Conservation (phyloP, 30 jellyfish, hydroid and myxozoan genomes). For the Turritopsis dohrnii region DNA sequence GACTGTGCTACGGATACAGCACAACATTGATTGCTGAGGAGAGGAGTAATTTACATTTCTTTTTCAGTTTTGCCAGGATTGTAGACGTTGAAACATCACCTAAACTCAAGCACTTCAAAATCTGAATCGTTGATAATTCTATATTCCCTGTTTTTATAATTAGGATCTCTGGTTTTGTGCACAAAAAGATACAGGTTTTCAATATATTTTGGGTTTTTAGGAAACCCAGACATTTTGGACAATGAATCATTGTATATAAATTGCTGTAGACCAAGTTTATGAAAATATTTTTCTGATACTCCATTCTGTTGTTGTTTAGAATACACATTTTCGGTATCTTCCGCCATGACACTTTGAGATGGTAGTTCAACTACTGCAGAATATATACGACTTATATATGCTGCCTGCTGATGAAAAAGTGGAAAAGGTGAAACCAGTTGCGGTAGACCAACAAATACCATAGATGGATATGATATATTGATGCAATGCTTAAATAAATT, state of each 20-base stretch:
- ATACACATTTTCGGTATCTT: conserved; percentile 23
- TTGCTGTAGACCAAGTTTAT: conserved; percentile 15
- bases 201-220: neutral
- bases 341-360: conserved; percentile 29
- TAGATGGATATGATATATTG: conserved; percentile 46
- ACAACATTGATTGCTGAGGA: too few species aligned
- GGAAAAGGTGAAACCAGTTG: conserved; percentile 46
- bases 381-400: conserved; percentile 34
- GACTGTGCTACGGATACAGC: too few species aligned
- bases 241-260: neutral
- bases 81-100: neutral
- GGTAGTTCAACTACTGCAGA: conserved; percentile 45
- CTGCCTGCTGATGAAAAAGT: conserved; percentile 51
- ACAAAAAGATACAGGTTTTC: neutral
- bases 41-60: too few species aligned
- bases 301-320: conserved; percentile 25
- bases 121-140: neutral
- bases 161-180: neutral
- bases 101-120: neutral
- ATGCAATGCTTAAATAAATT: conserved; percentile 50
- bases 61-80: too few species aligned
- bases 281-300: conserved; percentile 44
- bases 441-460: conserved; percentile 55
- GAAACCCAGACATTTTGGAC: neutral
- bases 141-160: neutral